A percentile compares a stretch with the other conserved stretches of the same genome.
Conservation (phyloP, 2,888 invertebrate genomes). For the Philaethria dido region DNA sequence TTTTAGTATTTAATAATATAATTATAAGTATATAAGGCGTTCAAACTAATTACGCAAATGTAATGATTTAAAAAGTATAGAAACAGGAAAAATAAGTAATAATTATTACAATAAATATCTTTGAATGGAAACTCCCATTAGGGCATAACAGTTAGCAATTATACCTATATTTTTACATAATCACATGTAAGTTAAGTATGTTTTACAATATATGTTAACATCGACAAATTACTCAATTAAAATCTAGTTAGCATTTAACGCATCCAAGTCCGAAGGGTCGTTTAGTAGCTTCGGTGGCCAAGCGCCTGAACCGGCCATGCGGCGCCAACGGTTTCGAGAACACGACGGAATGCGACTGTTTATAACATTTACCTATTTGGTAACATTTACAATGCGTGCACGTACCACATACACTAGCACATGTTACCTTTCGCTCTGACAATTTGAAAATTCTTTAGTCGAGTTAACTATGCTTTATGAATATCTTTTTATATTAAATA, state of each 20-base stretch:
- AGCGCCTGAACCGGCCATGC: conserved; percentile 50
- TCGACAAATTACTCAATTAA: not conserved
- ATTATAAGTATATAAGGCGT: not conserved
- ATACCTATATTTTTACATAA: conserved; percentile 7
- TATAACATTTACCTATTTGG: conserved; percentile 82
- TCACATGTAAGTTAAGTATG: not conserved
- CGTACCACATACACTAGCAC: conserved; percentile 59
- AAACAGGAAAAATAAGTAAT: conserved; percentile 19
- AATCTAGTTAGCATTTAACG: conserved; percentile 25
- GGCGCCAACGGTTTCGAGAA: conserved; percentile 77
- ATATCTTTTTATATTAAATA: conserved; percentile 7
- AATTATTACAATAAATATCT: conserved; percentile 22
- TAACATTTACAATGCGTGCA: conserved; percentile 75
- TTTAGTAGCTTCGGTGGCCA: conserved; percentile 44
- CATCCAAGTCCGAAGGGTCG: conserved; percentile 35
- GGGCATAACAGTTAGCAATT: conserved; percentile 9
- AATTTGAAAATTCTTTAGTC: conserved; percentile 50
- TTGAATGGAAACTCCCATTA: conserved; percentile 24
- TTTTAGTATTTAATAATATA: not conserved
- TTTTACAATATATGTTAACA: conserved; percentile 2
- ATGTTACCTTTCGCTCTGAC: conserved; percentile 62
- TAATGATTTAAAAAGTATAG: conserved; percentile 7
- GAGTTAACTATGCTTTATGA: conserved; percentile 30
- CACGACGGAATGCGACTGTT: conserved; percentile 77
- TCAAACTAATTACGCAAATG: conserved; percentile 14